phyloP scores from a whole-genome alignment of 2,113 vertebrate species.

The Cyprinodon variegatus region DNA sequence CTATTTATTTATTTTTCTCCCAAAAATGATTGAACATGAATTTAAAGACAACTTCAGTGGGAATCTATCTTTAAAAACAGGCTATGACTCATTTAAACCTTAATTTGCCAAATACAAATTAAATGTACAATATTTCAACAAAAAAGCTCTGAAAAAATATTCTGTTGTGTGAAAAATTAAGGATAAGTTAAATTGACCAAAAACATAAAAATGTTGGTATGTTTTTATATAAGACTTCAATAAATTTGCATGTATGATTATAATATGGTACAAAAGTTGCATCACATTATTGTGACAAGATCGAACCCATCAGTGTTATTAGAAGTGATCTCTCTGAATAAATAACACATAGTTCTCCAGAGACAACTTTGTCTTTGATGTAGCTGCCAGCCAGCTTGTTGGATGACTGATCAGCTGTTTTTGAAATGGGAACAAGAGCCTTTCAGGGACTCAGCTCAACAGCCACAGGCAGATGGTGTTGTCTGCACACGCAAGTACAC shows the following conservation, averaged over 20 bases:
- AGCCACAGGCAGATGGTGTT: constrained; percentile 75
- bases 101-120: too few relatives aligned
- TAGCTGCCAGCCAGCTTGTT: constrained; percentile 65
- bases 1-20: too few relatives aligned
- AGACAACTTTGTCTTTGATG: constrained; percentile 71
- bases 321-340: constrained; percentile 45
- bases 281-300: not conserved
- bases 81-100: too few relatives aligned
- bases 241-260: not conserved
- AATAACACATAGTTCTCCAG: constrained; percentile 52
- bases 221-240: not conserved
- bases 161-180: too few relatives aligned
- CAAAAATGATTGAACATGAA: too few relatives aligned
- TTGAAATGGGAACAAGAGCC: constrained; percentile 60
- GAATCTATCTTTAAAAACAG: too few relatives aligned
- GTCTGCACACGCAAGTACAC: constrained; percentile 37
- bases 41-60: too few relatives aligned
- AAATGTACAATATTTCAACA: too few relatives aligned
- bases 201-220: not conserved
- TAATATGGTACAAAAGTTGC: not conserved
- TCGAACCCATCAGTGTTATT: constrained; percentile 37
- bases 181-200: not conserved
- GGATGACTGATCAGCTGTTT: constrained; percentile 76
- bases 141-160: too few relatives aligned
- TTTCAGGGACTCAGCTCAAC: constrained; percentile 68